Conservation (phyloP, 2,888 invertebrate species). For the Cheilosia variabilis region DNA sequence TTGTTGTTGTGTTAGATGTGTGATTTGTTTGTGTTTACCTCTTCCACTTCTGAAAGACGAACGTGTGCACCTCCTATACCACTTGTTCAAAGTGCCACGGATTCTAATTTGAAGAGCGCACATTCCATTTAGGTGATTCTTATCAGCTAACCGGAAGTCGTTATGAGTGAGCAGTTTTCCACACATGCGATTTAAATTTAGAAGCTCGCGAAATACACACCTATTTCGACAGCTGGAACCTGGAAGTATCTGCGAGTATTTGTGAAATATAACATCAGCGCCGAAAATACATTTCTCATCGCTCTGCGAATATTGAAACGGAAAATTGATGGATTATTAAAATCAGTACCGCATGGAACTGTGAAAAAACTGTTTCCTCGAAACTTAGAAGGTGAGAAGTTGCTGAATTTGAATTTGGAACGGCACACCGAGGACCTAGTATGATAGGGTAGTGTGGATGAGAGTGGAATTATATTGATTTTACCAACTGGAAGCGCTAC, state of each 20-base stretch:
- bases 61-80: not conserved
- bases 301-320: constrained; percentile 11
- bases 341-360: too few relatives aligned
- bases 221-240: not conserved
- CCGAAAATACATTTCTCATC: constrained; percentile 31
- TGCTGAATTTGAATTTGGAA: too few relatives aligned
- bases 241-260: not conserved
- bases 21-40: constrained; percentile 22
- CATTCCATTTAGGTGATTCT: constrained; percentile 28
- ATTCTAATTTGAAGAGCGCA: constrained; percentile 32
- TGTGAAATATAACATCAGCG: constrained; percentile 21
- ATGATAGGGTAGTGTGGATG: too few relatives aligned
- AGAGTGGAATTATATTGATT: not conserved
- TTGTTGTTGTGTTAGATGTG: not conserved
- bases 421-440: too few relatives aligned
- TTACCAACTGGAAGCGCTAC: constrained; percentile 72
- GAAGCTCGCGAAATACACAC: not conserved
- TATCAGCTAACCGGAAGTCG: constrained; percentile 41
- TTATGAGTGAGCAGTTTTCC: not conserved
- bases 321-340: constrained; percentile 4
- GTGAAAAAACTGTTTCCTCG: too few relatives aligned
- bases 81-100: not conserved
- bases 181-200: constrained; percentile 26
- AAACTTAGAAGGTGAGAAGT: too few relatives aligned
- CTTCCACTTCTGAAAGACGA: constrained; percentile 3